Evolutionary conservation across 2,113 vertebrate species (phyloP), one percentile per base, ranked within the genome.

Genomic region (Notothenia coriiceps): DNA sequence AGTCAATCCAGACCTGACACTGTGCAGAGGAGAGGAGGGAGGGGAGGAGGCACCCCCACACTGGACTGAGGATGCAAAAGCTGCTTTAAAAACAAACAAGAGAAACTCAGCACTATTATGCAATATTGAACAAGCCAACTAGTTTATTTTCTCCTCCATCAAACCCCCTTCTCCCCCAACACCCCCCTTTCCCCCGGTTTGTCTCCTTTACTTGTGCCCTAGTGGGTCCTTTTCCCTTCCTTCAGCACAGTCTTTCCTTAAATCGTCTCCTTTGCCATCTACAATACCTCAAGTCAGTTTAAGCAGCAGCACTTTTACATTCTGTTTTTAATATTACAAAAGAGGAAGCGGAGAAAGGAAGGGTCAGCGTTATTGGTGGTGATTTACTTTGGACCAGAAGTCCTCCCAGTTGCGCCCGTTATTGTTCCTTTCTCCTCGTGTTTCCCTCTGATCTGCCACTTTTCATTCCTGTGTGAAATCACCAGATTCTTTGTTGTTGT

Each of bases 111-210:
- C 96, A 96, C 97, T 96, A 96, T 98, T 98, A 98, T 99, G 97
- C 97, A 98, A 99, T 97, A 98, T 96, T 94, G 96, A 98, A 97
- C 97, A 97, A 99, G 97, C 97, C 98, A 97, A 97, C 96, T 92
- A 95, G 95, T 96, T 89, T 95, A 82, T 84, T 88, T 82, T 51
- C 50, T 59, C 88, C 77, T 56, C 80, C 50, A 82, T 85, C 43
- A 76, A 86, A 91, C 92, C 82, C 91, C 93, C 94, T 88, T 89
- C 29, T 62, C 22, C 22, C 22, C 22, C 86, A 65, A 17, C 11
- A 59, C 94, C 91, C 72, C 89, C 75, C 81, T 79, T 81, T 1
- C 65, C 50, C 55, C 54, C 14, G 54, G 67, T 82, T 61, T 79
- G 79, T 80, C 70, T 80, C 59, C 64, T 63, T 83, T 74, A 55